phyloP scores from a whole-genome alignment of 2,888 invertebrate species.

The Theretra japonica region DNA sequence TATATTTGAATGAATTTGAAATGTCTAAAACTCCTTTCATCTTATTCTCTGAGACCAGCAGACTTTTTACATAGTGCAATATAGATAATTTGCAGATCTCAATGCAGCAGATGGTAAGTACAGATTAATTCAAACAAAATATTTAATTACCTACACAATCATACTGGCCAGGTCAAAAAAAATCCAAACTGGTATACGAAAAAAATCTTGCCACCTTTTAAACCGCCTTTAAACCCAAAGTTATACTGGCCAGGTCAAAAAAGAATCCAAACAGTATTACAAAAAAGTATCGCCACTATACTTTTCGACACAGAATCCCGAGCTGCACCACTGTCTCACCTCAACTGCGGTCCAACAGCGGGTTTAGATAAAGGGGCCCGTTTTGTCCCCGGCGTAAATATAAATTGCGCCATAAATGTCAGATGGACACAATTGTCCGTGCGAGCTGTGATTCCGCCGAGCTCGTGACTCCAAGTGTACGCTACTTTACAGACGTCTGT shows the following conservation, averaged over 20 bases:
- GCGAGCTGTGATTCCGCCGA: slow-evolving; percentile 52
- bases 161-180: neutral
- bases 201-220: too few species aligned
- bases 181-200: too few species aligned
- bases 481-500: neutral
- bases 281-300: neutral
- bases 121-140: too few species aligned
- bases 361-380: slow-evolving; percentile 52
- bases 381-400: slow-evolving; percentile 64
- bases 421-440: slow-evolving; percentile 66
- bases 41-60: too few species aligned
- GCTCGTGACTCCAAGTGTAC: neutral
- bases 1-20: too few species aligned
- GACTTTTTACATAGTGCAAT: too few species aligned
- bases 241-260: neutral
- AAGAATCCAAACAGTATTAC: neutral
- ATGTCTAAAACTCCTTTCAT: too few species aligned
- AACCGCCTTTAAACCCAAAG: too few species aligned
- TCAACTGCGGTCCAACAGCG: slow-evolving; percentile 38
- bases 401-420: slow-evolving; percentile 76
- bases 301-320: neutral
- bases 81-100: too few species aligned
- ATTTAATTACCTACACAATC: too few species aligned
- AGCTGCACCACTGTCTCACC: neutral
- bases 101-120: too few species aligned